These are phyloP conservation scores for Morpho helenor DNA, from an alignment of 2,888 invertebrate genomes.

Conservation along the genomic window DNA sequence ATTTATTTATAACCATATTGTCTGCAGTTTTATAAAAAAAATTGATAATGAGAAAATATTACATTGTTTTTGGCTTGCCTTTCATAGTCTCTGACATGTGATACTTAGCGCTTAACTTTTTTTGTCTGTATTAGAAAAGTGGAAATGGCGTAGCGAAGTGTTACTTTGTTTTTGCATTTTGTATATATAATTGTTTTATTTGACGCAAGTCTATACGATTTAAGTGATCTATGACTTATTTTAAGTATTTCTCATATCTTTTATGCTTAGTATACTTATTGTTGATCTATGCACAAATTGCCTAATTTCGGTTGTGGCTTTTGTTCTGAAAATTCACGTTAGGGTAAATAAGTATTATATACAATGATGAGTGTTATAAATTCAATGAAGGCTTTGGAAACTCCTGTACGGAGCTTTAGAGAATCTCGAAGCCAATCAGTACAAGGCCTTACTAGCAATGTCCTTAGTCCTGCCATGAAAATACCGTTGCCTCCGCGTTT, in stretches of 20 bases:
- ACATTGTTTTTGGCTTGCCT: too few relatives aligned
- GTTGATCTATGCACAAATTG: slow-evolving; percentile 38
- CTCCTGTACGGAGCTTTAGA: slow-evolving; percentile 36
- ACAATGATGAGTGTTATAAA: slow-evolving; percentile 50
- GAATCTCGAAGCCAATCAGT: slow-evolving; percentile 63
- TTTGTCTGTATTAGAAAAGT: slow-evolving; percentile 13
- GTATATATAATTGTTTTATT: slow-evolving; percentile 59
- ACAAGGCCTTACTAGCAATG: slow-evolving; percentile 58
- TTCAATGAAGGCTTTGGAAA: slow-evolving; percentile 44
- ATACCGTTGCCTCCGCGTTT: slow-evolving; percentile 74
- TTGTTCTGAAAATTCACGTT: slow-evolving; percentile 48
- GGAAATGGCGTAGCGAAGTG: slow-evolving; percentile 59
- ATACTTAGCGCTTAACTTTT: background rate
- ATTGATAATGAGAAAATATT: too few relatives aligned
- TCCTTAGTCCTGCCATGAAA: slow-evolving; percentile 62
- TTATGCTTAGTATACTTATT: slow-evolving; percentile 35
- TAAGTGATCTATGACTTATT: slow-evolving; percentile 47
- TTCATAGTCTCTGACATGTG: slow-evolving; percentile 14
- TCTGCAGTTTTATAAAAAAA: too few relatives aligned
- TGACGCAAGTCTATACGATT: slow-evolving; percentile 69
- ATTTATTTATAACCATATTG: too few relatives aligned
- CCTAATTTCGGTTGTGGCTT: slow-evolving; percentile 52
- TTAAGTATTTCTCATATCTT: slow-evolving; percentile 37
- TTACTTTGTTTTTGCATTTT: slow-evolving; percentile 68
- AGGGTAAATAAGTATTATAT: slow-evolving; percentile 46